phyloP scores from a whole-genome alignment of 2,888 invertebrate species.

The Rotaria socialis region DNA sequence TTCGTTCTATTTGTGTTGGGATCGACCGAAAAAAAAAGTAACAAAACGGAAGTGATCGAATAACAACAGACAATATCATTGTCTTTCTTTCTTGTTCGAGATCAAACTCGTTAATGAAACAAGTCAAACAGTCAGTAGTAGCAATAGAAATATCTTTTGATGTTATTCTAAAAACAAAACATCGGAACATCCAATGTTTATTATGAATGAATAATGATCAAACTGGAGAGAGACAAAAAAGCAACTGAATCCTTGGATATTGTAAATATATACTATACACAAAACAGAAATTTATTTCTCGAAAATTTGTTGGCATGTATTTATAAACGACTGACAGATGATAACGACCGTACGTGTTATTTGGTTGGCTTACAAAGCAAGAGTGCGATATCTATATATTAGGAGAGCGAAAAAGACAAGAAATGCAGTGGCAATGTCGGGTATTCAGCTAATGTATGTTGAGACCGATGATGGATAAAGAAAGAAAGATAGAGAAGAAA shows the following conservation, averaged over 20 bases:
- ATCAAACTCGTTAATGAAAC: not conserved
- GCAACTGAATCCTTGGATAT: not conserved
- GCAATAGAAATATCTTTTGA: not conserved
- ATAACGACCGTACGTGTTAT: constrained; percentile 12
- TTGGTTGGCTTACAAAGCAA: not conserved
- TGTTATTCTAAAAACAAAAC: not conserved
- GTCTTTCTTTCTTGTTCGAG: not conserved
- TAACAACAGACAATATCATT: constrained; percentile 10
- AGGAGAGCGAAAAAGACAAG: not conserved
- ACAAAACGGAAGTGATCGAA: not conserved
- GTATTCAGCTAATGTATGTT: not conserved
- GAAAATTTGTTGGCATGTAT: constrained; percentile 32
- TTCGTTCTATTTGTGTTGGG: not conserved
- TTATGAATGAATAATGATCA: not conserved
- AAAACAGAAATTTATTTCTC: not conserved
- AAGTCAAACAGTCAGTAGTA: not conserved
- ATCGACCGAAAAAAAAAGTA: not conserved
- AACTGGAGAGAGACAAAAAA: not conserved
- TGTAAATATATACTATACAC: not conserved
- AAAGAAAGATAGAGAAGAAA: not conserved
- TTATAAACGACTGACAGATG: not conserved
- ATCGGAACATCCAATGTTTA: not conserved
- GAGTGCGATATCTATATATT: not conserved
- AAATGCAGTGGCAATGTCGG: not conserved
- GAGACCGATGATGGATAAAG: not conserved